A percentile compares a stretch with the other conserved stretches of the same genome.
These are phyloP conservation scores for Pristis pectinata DNA, from an alignment of 2,797 vertebrate species.

Conservation along the genomic window DNA sequence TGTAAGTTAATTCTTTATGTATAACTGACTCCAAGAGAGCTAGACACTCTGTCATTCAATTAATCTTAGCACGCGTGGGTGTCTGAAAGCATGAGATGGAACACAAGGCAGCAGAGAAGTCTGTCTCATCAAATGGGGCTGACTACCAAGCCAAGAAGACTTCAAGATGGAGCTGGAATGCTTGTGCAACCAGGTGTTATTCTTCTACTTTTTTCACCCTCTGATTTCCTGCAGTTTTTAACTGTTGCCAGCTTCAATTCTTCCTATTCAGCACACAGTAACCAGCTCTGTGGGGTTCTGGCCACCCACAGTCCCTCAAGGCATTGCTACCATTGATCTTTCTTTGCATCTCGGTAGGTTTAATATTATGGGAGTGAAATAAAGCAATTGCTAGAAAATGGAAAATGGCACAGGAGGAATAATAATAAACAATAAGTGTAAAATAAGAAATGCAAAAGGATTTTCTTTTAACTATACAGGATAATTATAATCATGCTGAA, in stretches of 20 bases:
- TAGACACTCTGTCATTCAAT: not conserved
- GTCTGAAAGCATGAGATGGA: not conserved
- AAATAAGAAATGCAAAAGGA: not conserved
- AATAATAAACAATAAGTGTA: not conserved
- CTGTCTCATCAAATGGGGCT: not conserved
- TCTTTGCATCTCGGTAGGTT: not conserved
- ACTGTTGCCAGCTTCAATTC: conserved; percentile 29
- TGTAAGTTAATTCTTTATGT: not conserved
- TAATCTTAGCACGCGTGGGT: not conserved
- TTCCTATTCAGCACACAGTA: not conserved
- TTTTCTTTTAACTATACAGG: not conserved
- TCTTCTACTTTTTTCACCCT: not conserved
- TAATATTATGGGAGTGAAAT: not conserved
- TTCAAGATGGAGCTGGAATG: not conserved
- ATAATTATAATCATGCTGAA: not conserved
- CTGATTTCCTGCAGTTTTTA: conserved; percentile 9
- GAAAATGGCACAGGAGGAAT: not conserved
- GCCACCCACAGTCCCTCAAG: conserved; percentile 22
- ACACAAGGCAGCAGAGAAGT: not conserved
- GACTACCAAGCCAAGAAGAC: not conserved
- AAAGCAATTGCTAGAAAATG: not conserved
- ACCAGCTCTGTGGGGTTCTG: conserved; percentile 19
- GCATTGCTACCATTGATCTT: not conserved
- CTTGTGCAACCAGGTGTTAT: not conserved
- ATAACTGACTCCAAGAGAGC: not conserved